These are phyloP conservation scores for Erpornis zantholeuca DNA, from an alignment of 2,113 vertebrate genomes.

Conservation along the genomic window DNA sequence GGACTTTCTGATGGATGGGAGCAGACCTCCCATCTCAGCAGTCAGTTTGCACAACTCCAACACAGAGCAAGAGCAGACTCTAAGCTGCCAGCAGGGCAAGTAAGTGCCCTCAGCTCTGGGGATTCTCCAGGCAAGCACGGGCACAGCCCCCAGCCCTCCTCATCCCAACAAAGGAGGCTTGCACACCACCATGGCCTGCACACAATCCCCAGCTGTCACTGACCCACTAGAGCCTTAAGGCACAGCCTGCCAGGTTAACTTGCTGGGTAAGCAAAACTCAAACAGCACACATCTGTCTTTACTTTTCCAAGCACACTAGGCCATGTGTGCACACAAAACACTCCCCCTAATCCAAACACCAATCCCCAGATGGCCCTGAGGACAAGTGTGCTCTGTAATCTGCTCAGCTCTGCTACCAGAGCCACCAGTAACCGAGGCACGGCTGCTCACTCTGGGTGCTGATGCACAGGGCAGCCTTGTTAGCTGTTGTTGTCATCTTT, in stretches of 20 bases:
- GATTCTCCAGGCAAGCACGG: not conserved
- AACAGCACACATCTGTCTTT: not conserved
- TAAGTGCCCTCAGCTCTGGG: not conserved
- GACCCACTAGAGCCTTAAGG: not conserved
- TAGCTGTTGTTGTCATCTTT: constrained; percentile 82
- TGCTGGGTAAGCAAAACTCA: not conserved
- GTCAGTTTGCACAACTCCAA: not conserved
- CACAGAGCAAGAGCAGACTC: not conserved
- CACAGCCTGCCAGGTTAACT: not conserved
- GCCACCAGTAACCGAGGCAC: not conserved
- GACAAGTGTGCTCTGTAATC: not conserved
- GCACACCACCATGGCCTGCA: not conserved
- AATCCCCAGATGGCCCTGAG: not conserved
- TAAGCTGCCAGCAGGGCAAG: not conserved
- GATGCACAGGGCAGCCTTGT: constrained; percentile 88
- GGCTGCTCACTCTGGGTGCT: constrained; percentile 87
- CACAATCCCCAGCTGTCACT: not conserved
- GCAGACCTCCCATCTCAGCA: not conserved
- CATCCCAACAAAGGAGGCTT: not conserved
- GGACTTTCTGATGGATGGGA: not conserved
- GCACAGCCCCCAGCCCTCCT: not conserved
- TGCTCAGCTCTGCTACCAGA: not conserved
- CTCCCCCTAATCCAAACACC: not conserved
- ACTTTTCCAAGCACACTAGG: not conserved
- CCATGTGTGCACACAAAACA: not conserved